Conservation (phyloP, 2,797 vertebrate genomes). For the Syngnathus acus region DNA sequence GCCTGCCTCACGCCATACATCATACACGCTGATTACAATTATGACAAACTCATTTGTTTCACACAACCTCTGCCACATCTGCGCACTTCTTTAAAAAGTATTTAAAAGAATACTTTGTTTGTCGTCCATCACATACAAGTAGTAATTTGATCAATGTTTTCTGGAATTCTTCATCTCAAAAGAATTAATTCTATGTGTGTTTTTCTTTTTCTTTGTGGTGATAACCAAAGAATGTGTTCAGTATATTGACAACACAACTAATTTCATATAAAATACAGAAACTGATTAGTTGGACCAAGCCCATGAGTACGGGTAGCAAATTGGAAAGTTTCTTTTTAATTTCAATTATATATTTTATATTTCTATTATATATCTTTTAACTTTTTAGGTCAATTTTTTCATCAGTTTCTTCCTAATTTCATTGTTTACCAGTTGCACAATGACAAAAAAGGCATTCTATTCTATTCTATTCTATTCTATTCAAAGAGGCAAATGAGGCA, state of each 20-base stretch:
- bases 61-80: slow-evolving; percentile 49
- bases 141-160: not conserved
- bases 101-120: slow-evolving; percentile 3
- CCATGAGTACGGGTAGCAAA: no score
- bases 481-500: no score
- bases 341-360: not conserved
- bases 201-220: not conserved
- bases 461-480: no score
- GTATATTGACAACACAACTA: not conserved
- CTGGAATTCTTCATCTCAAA: not conserved
- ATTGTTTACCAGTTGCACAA: no score
- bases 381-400: not conserved
- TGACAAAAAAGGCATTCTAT: no score
- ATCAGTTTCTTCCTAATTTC: not conserved
- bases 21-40: slow-evolving; percentile 66
- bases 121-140: slow-evolving; percentile 3
- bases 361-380: not conserved
- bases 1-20: slow-evolving; percentile 64
- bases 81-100: slow-evolving; percentile 45
- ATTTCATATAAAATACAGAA: not conserved
- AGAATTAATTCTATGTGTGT: not conserved
- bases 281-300: not conserved
- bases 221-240: not conserved
- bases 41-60: slow-evolving; percentile 70
- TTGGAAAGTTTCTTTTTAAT: not conserved